phyloP scores from a whole-genome alignment of 35 echinoderm and acorn worm genomes.

The Amphiura filiformis region DNA sequence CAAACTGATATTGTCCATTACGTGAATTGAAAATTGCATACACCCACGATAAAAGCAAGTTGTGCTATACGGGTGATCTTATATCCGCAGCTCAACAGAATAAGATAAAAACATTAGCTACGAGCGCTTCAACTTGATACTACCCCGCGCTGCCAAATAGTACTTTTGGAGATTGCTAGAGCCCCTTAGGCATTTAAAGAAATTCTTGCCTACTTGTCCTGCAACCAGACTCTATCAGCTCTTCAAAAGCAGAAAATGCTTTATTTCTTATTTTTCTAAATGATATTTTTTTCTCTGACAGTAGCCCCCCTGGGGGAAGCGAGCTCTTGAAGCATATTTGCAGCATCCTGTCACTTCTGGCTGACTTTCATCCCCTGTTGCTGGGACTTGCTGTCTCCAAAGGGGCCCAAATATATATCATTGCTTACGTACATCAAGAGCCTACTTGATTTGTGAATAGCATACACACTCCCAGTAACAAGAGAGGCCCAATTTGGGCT shows the following conservation, averaged over 20 bases:
- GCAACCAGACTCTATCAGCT: neutral
- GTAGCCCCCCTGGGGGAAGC: neutral
- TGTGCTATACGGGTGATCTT: neutral
- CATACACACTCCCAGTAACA: neutral
- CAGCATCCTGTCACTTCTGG: neutral
- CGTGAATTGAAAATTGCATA: neutral
- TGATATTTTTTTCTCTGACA: neutral
- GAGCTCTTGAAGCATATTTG: slow-evolving; percentile 6
- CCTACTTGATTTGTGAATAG: neutral
- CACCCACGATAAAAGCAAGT: neutral
- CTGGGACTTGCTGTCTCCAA: neutral
- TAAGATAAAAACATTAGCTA: neutral
- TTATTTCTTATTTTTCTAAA: slow-evolving; percentile 8
- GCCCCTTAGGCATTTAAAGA: neutral
- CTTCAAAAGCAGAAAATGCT: neutral
- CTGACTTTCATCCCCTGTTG: neutral
- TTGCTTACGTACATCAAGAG: neutral
- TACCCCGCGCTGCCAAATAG: neutral
- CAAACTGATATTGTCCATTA: slow-evolving; percentile 8
- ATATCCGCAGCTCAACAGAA: neutral
- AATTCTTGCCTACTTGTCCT: slow-evolving; percentile 5
- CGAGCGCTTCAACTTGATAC: slow-evolving; percentile 3
- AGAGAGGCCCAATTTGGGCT: neutral
- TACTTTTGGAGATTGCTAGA: neutral
- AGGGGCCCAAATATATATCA: slow-evolving; percentile 1